phyloP scores from a whole-genome alignment of 2,888 invertebrate genomes.

The Melieria omissa region DNA sequence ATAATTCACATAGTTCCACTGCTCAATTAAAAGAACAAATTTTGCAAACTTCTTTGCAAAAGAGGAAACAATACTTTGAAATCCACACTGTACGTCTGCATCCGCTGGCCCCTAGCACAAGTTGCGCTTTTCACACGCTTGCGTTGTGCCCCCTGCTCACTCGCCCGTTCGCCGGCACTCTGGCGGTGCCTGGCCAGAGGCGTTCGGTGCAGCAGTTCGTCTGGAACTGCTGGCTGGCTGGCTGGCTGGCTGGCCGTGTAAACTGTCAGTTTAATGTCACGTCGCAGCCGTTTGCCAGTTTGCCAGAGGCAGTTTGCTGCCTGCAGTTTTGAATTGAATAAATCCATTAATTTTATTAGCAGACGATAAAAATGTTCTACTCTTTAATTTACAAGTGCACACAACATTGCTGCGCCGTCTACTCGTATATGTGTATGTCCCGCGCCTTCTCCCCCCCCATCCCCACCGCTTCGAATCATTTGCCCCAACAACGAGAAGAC shows the following conservation, averaged over 20 bases:
- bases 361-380: conserved; percentile 61
- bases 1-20: too few relatives aligned
- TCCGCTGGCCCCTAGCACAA: too few relatives aligned
- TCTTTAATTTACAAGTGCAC: conserved; percentile 51
- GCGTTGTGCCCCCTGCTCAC: too few relatives aligned
- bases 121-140: too few relatives aligned
- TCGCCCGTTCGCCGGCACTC: too few relatives aligned
- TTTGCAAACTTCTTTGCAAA: too few relatives aligned
- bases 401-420: conserved; percentile 44
- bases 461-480: background rate
- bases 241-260: conserved; percentile 30
- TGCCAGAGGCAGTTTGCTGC: conserved; percentile 27
- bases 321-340: conserved; percentile 55
- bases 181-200: too few relatives aligned
- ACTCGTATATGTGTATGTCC: background rate
- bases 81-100: too few relatives aligned
- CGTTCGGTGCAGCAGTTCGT: too few relatives aligned
- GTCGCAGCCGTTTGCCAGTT: conserved; percentile 39
- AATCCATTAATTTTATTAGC: conserved; percentile 65
- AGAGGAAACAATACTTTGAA: too few relatives aligned
- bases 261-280: conserved; percentile 50
- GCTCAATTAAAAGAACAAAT: too few relatives aligned
- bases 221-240: background rate
- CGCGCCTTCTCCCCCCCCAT: background rate
- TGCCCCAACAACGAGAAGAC: background rate